A percentile compares a stretch with the other conserved stretches of the same genome.
These are phyloP conservation scores for Eulemur mongoz DNA, from an alignment of 2,797 vertebrate genomes.

Conservation along the genomic window DNA sequence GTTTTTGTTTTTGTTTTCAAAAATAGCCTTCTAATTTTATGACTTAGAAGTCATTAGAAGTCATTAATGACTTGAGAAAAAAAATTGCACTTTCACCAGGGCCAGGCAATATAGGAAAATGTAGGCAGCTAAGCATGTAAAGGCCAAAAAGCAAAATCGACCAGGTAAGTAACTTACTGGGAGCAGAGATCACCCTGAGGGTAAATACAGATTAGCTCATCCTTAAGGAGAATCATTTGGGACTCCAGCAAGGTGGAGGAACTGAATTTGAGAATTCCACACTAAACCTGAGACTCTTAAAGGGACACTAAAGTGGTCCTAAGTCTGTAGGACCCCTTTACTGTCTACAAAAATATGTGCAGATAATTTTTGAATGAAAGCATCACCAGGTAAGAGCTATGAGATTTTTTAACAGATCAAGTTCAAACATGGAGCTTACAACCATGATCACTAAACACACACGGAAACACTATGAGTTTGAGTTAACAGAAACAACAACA, in stretches of 20 bases:
- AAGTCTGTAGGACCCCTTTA: neutral
- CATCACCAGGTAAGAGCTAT: neutral
- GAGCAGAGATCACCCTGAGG: neutral
- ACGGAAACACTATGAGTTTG: neutral
- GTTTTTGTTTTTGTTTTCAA: neutral
- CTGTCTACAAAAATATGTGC: neutral
- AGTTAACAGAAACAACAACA: neutral
- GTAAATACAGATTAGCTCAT: neutral
- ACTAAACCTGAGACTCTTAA: neutral
- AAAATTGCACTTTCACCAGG: neutral
- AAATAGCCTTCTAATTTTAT: neutral
- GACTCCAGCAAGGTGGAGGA: neutral
- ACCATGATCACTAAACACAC: neutral
- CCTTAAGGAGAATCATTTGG: neutral
- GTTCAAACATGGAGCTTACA: neutral
- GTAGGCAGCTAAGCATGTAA: conserved; percentile 89
- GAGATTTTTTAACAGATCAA: neutral
- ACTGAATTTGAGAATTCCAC: neutral
- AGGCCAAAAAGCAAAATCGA: conserved; percentile 85
- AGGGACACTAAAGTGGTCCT: neutral
- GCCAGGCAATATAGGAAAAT: neutral
- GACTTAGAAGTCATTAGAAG: neutral
- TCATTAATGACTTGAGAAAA: neutral
- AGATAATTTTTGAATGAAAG: neutral
- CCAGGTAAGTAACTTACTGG: conserved; percentile 80